phyloP scores from a whole-genome alignment of 2,797 vertebrate genomes.

The Danionella dracula region DNA sequence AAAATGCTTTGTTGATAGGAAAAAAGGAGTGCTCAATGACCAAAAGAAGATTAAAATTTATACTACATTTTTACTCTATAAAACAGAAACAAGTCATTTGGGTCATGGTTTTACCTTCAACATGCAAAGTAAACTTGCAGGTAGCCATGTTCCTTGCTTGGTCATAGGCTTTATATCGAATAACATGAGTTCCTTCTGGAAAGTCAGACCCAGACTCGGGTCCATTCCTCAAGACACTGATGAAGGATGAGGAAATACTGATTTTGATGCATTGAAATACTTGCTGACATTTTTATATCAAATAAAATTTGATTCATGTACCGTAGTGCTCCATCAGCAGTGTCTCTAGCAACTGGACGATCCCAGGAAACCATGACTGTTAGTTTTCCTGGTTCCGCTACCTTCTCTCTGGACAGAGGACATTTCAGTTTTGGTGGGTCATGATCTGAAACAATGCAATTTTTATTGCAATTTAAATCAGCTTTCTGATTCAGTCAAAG shows the following conservation, averaged over 20 bases:
- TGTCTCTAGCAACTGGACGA: slow-evolving; percentile 79
- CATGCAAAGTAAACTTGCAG: slow-evolving; percentile 90
- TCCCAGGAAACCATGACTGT: slow-evolving; percentile 84
- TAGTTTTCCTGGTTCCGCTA: slow-evolving; percentile 87
- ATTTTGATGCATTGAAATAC: background rate
- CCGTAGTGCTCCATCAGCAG: slow-evolving; percentile 81
- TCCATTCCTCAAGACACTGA: slow-evolving; percentile 79
- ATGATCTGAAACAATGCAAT: slow-evolving; percentile 69
- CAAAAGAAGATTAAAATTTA: no score
- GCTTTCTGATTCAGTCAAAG: no score
- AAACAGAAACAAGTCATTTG: background rate
- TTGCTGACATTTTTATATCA: background rate
- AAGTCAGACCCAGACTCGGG: slow-evolving; percentile 78
- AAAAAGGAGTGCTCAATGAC: no score
- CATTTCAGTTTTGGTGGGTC: slow-evolving; percentile 94
- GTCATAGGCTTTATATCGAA: slow-evolving; percentile 88
- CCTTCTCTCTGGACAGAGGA: slow-evolving; percentile 81
- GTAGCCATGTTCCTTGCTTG: slow-evolving; percentile 86
- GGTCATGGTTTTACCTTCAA: slow-evolving; percentile 85
- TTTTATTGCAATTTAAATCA: background rate
- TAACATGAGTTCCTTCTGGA: slow-evolving; percentile 78
- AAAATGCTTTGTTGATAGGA: no score
- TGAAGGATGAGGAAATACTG: slow-evolving; percentile 10
- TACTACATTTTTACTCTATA: no score
- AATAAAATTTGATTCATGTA: slow-evolving; percentile 50